A percentile compares a stretch with the other conserved stretches of the same genome.
Evolutionary conservation across 2,113 vertebrate species (phyloP).

Genomic region (Pseudolaguvia tuberculata): DNA sequence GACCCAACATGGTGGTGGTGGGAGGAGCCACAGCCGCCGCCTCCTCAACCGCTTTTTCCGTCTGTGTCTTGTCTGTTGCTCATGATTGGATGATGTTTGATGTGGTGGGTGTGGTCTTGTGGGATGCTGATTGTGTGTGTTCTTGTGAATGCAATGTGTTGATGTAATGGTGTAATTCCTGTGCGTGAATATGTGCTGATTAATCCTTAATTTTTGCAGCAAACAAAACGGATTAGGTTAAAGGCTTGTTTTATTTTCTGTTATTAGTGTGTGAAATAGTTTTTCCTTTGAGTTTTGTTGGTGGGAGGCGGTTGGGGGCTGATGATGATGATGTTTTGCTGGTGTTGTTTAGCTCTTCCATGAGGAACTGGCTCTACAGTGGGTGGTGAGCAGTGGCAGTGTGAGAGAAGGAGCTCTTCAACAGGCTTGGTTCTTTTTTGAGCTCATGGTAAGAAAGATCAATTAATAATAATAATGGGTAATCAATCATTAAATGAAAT

Average conservation of each 20-base stretch:
- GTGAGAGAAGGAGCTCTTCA: slow-evolving; percentile 94
- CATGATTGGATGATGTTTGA: slow-evolving; percentile 59
- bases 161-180: slow-evolving; percentile 34
- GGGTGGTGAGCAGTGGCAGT: slow-evolving; percentile 96
- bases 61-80: slow-evolving; percentile 65
- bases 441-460: slow-evolving; percentile 85
- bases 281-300: slow-evolving; percentile 1
- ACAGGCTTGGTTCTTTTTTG: slow-evolving; percentile 99
- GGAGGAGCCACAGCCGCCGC: slow-evolving; percentile 56
- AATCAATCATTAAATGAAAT: no score
- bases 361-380: slow-evolving; percentile 94
- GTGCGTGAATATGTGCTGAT: slow-evolving; percentile 27
- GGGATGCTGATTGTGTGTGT: slow-evolving; percentile 61
- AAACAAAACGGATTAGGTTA: slow-evolving; percentile 32
- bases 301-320: not conserved
- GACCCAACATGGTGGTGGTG: slow-evolving; percentile 57
- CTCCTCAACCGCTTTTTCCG: slow-evolving; percentile 53
- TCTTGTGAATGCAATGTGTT: slow-evolving; percentile 52
- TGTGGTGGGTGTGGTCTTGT: slow-evolving; percentile 62
- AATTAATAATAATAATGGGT: not conserved
- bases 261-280: not conserved
- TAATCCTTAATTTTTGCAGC: slow-evolving; percentile 41
- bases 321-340: slow-evolving; percentile 20
- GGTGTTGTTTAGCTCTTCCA: slow-evolving; percentile 82
- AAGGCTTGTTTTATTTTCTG: slow-evolving; percentile 11